These are phyloP conservation scores for Calypte anna DNA, from an alignment of 2,113 vertebrate species.

Conservation along the genomic window DNA sequence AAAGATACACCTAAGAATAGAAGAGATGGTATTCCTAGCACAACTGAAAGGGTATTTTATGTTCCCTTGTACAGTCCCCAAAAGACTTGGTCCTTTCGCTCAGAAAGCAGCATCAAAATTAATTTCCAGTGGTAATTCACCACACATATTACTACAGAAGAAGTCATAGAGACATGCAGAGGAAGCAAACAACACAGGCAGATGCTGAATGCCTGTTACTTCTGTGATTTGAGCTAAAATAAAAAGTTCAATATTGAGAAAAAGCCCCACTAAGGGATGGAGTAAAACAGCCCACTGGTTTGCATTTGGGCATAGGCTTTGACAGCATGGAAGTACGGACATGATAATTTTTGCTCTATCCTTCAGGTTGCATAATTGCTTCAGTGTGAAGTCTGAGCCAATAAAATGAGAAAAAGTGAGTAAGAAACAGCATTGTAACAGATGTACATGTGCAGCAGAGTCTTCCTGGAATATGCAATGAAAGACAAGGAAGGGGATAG, in stretches of 20 bases:
- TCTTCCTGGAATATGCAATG: not conserved
- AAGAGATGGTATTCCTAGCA: not conserved
- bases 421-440: not conserved
- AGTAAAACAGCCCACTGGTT: not conserved
- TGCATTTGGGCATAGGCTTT: not conserved
- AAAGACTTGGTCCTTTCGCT: not conserved
- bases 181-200: not conserved
- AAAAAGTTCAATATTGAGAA: not conserved
- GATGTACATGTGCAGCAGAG: accelerated
- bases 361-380: not conserved
- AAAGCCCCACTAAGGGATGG: not conserved
- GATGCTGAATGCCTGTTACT: not conserved
- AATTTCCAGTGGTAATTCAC: not conserved
- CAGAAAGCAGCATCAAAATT: not conserved
- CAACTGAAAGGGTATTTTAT: not conserved
- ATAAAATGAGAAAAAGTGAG: not conserved
- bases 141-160: not conserved
- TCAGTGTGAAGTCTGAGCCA: not conserved
- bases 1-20: not conserved
- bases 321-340: not conserved
- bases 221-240: not conserved
- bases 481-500: not conserved
- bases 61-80: not conserved
- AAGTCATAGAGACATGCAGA: not conserved
- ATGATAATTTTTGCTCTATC: not conserved